Evolutionary conservation across 2,113 vertebrate species (phyloP), one percentile per base, ranked within the genome.

Genomic region (Petrocephalus zakoni): DNA sequence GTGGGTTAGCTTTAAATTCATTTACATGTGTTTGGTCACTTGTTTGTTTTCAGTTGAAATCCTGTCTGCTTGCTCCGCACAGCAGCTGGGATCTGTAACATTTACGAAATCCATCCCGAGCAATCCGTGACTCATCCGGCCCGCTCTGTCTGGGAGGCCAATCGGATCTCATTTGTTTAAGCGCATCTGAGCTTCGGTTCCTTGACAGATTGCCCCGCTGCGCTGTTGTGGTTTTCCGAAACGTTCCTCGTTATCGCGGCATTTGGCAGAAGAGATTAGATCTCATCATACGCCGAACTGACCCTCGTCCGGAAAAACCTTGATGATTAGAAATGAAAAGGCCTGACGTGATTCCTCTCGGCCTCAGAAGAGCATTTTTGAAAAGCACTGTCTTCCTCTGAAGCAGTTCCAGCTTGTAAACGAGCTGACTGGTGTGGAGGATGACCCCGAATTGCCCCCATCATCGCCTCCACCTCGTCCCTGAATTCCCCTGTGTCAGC

Each of bases 21-120:
- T 42, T 78, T 78, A 68, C 61, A 68, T 68, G 61, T 83, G 37
- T 86, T 91, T 89, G 72, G 11, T 83, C 84, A 25, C 46, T 17
- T 92, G 90, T 93, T 93, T 94, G 92, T 95, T 93, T 93, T 90
- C 89, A 37, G 92, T 91, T 52, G n/a, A 51, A 10, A 47, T 37
- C 25, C 22, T 11, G 64, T 68, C 46, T 7, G n/a, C 64, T 87
- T 46, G n/a, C n/a, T n/a, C 8, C 64, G 37, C n/a, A 4, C 15
- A 25, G 87, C 25, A 15, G 58, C 49, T 34, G 61, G 87, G 49
- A 29, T 49, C 29, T 42, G 51, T 52, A 22, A 29, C 15, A 68
- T 46, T 29, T 53, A 47, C n/a, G 46, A 75, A 29, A 47, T 87
- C 68, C 61, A 8, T 75, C 85, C 29, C 2, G 13, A 9, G 61